Evolutionary conservation across 2,113 vertebrate species (phyloP).

Genomic region (Lagopus muta): DNA sequence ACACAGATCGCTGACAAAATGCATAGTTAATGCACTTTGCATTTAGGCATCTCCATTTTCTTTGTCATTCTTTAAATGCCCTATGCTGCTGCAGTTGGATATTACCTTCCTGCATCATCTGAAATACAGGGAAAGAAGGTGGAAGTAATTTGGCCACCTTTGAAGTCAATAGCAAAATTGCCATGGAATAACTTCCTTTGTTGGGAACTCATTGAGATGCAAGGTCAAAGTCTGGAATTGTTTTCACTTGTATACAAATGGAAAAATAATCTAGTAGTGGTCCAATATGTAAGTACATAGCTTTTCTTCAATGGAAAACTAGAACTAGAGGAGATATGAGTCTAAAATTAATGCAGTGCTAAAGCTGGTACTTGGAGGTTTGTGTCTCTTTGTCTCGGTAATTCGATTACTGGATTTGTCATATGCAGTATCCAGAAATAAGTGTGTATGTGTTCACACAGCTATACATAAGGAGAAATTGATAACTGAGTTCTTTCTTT

Average conservation of each 20-base stretch:
- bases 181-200: neutral
- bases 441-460: neutral
- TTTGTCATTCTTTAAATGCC: neutral
- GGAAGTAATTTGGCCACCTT: neutral
- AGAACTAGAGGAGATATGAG: neutral
- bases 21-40: neutral
- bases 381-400: neutral
- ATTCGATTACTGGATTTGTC: neutral
- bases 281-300: neutral
- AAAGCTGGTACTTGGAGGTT: neutral
- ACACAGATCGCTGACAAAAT: neutral
- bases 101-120: neutral
- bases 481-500: neutral
- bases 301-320: neutral
- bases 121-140: neutral
- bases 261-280: neutral
- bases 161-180: neutral
- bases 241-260: conserved; percentile 7
- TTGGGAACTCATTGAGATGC: neutral
- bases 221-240: neutral
- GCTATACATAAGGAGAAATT: neutral
- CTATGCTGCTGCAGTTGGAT: neutral
- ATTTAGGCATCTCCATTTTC: neutral
- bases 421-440: neutral
- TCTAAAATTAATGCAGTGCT: neutral